Evolutionary conservation across 2,797 vertebrate genomes (phyloP), one percentile per base, ranked within the genome.

Genomic region (Trachops cirrhosus): DNA sequence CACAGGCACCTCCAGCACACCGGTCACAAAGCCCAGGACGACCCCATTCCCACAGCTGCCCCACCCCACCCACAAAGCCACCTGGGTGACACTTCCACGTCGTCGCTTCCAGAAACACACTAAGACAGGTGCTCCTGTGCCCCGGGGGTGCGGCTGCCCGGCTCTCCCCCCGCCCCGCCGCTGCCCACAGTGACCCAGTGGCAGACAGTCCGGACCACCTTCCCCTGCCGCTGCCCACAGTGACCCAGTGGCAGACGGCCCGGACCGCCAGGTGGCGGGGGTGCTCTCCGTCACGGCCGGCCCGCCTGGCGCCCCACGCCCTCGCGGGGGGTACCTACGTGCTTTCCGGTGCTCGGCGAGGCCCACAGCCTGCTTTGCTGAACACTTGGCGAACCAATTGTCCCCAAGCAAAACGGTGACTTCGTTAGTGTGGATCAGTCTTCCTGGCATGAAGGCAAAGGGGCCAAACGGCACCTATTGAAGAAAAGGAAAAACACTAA

Each of bases 361-460:
- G 41, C 97, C 98, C 88, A 99, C 96, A 5, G 99, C 99, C 97
- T 99, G 99, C 97, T 99, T 99, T 92, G 99, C 98, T 8, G 99
- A 99, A 97, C 99, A 99, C 98, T 99, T 99, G 22, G 99, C 98
- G 96, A 99, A 99, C 99, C 99, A 99, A 98, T 99, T 99, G 98
- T 99, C 99, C 29, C 99, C 99, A 39, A 99, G 99, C 88, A 99
- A 96, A 94, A 99, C 99, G 0, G 99, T 99, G 97, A 99, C 97
- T 98, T 99, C 99, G 84, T 99, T 99, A 91, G 99, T 99, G 97
- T 99, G 99, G 96, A 99, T 99, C 89, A 99, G 98, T 68, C 99
- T 99, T 97, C 99, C 99, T 4, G 99, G 99, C 98, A 99, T 99
- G 98, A 99, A 99, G 97, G 99, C 99, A 98, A 99, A 98, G 54